Evolutionary conservation across 2,797 vertebrate genomes (phyloP).

Genomic region (Acipenser oxyrinchus): DNA sequence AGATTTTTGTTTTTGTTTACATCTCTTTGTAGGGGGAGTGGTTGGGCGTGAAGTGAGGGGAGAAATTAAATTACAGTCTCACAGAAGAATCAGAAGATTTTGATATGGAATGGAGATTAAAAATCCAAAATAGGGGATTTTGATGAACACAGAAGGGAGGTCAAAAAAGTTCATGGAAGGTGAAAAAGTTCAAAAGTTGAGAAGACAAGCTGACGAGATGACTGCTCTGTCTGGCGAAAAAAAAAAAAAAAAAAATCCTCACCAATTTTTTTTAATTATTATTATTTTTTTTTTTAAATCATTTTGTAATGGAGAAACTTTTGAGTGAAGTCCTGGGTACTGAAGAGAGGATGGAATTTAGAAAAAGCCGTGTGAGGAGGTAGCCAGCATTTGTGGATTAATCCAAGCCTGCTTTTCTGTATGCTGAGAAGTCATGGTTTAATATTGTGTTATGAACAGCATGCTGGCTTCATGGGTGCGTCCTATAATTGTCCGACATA

Average conservation of each 20-base stretch:
- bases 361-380: constrained; percentile 70
- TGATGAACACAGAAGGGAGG: constrained; percentile 76
- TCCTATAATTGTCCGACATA: constrained; percentile 72
- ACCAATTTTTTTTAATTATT: constrained; percentile 49
- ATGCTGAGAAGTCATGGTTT: constrained; percentile 68
- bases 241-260: constrained; percentile 58
- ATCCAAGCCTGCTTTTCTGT: constrained; percentile 63
- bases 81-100: constrained; percentile 46
- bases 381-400: constrained; percentile 52
- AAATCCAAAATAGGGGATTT: constrained; percentile 65
- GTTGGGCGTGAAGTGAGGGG: constrained; percentile 51
- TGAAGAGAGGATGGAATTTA: constrained; percentile 72
- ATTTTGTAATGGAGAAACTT: constrained; percentile 63
- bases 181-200: constrained; percentile 68
- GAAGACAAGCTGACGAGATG: constrained; percentile 64
- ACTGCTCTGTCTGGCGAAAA: constrained; percentile 65
- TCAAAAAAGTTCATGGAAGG: constrained; percentile 77
- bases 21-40: constrained; percentile 20
- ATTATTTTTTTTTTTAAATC: constrained; percentile 60
- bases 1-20: constrained; percentile 52
- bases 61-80: constrained; percentile 77
- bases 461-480: constrained; percentile 73
- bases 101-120: constrained; percentile 75
- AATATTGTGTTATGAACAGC: constrained; percentile 75
- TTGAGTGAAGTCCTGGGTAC: constrained; percentile 61